Base-by-base conservation (phyloP, 2,888 invertebrate genomes). In the Amblyteles armatorius region DNA sequence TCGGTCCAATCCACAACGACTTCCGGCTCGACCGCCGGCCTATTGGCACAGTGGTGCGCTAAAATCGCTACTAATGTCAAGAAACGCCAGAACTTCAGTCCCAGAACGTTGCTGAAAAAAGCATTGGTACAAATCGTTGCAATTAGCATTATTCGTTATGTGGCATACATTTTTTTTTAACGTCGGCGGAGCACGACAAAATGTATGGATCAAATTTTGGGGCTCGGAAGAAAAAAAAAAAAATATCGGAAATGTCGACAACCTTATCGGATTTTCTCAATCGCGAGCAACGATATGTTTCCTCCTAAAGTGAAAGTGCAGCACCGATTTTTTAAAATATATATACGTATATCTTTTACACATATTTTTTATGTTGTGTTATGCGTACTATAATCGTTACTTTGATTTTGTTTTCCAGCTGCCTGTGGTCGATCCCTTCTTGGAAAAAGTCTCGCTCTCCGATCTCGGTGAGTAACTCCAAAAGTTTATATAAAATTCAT, bases 341-440 rank as follows among this genome's bases (percentile, higher is more conserved):
- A 22, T 13, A 55, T 6, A 7, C 29, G 60, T 11, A 63, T 13
- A 6, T 63, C 7, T 16, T 60, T 33, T 63, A 0, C 3, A 2
- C 2, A 33, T 29, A 16, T 63, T 63, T 7, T 22, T 3, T 16
- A n/a, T 26, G 57, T 6, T 13, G 6, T 63, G 68, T 69, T 60
- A 26, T 22, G n/a, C 22, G 26, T 52, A 33, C 5, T 60, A 63
- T 65, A 60, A 19, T 40, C 44, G 55, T 26, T 52, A 22, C 22
- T 76, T 73, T 57, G 40, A 68, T 74, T 73, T 81, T 83, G 13
- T 48, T 69, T 87, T 80, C 52, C 96, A 98, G 98, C 95, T 98
- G 92, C 98, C 98, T 83, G 97, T 97, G 76, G 98, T 97, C 73
- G 98, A 98, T 94, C 98, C 98, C 68, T 98, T 98, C 94, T 94